Conservation (phyloP, 2,797 vertebrate genomes). For the Dendrocincla tyrannina region DNA sequence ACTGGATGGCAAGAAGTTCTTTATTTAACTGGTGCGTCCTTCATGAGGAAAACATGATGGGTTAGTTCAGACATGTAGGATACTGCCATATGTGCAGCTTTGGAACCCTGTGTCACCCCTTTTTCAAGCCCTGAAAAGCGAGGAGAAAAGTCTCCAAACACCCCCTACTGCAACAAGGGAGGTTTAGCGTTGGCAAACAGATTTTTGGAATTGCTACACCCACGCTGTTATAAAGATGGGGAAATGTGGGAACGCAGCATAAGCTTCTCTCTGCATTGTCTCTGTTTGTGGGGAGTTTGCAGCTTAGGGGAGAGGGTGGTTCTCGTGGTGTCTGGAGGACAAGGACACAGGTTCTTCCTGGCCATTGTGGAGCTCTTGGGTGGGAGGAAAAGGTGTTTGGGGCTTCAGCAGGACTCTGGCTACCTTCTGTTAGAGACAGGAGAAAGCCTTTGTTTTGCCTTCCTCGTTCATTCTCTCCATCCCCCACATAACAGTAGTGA, state of each 20-base stretch:
- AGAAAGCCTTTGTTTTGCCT: neutral
- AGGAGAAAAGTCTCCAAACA: neutral
- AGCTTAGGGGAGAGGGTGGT: neutral
- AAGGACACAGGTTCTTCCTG: neutral
- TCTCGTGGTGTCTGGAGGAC: neutral
- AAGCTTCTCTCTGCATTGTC: neutral
- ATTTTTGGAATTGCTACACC: neutral
- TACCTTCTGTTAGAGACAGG: neutral
- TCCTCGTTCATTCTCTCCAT: neutral
- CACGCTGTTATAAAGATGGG: neutral
- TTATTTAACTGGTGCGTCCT: neutral
- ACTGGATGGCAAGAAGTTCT: neutral
- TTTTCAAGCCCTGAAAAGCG: neutral
- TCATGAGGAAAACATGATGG: neutral
- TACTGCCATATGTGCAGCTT: neutral
- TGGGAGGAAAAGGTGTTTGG: neutral
- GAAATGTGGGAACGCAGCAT: neutral
- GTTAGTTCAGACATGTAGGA: neutral
- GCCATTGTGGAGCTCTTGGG: neutral
- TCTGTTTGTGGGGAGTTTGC: accelerated
- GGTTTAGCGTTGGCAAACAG: accelerated
- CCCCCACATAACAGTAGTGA: neutral
- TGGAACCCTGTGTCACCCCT: neutral
- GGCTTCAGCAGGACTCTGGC: neutral
- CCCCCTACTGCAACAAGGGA: neutral